phyloP scores from a whole-genome alignment of 1,140 invertebrate species.

The Aphis gossypii region DNA sequence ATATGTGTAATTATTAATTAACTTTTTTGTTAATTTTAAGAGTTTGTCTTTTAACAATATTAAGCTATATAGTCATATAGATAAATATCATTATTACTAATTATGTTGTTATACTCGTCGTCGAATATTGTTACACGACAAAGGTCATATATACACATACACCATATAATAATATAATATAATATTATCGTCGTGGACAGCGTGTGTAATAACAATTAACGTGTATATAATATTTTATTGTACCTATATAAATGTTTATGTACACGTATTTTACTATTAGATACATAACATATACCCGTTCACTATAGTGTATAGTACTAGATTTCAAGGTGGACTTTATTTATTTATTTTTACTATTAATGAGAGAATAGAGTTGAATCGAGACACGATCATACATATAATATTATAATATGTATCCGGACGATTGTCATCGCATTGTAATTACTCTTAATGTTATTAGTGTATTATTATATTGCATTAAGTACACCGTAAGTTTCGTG shows the following conservation, averaged over 20 bases:
- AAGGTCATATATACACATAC: background rate
- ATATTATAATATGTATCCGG: background rate
- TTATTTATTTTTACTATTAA: background rate
- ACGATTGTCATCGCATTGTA: background rate
- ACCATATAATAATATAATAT: background rate
- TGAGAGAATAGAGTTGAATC: background rate
- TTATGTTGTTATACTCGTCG: background rate
- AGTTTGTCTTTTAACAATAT: background rate
- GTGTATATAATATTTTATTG: background rate
- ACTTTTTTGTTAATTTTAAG: background rate
- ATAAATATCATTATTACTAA: background rate
- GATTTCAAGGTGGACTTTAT: constrained; percentile 7
- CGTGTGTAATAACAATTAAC: background rate
- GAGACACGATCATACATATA: background rate
- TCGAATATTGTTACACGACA: background rate
- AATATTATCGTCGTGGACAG: background rate
- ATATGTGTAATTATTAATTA: background rate
- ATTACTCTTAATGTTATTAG: background rate
- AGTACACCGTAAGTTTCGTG: background rate
- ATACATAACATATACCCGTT: background rate
- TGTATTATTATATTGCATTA: background rate
- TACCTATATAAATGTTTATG: background rate
- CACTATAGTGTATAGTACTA: background rate
- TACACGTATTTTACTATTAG: background rate
- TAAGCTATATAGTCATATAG: background rate